Evolutionary conservation across 2,888 invertebrate species (phyloP).

Genomic region (Tyria jacobaeae): DNA sequence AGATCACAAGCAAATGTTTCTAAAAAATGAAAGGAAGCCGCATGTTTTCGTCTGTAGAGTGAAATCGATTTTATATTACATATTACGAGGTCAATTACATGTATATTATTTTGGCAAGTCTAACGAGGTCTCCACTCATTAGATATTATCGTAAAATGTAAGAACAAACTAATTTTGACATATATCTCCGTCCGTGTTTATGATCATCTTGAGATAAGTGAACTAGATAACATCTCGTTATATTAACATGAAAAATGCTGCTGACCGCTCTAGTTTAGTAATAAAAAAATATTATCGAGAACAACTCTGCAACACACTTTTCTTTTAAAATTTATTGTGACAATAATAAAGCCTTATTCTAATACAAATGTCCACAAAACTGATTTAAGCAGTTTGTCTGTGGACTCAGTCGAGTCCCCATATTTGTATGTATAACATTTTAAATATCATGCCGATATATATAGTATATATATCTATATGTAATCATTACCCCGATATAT

Average conservation of each 20-base stretch:
- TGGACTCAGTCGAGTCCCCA: too few species aligned
- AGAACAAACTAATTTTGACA: conserved; percentile 25
- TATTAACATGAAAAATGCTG: not conserved
- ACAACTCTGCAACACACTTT: too few species aligned
- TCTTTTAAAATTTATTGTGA: too few species aligned
- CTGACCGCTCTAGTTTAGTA: not conserved
- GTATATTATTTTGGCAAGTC: conserved; percentile 16
- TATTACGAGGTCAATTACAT: conserved; percentile 11
- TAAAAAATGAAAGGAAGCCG: not conserved
- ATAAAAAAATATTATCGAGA: too few species aligned
- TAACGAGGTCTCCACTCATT: conserved; percentile 25
- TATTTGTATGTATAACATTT: too few species aligned
- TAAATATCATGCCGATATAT: too few species aligned
- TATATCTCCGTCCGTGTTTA: not conserved
- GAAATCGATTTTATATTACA: conserved; percentile 7
- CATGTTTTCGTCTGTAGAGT: not conserved
- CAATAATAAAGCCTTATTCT: too few species aligned
- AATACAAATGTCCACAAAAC: too few species aligned
- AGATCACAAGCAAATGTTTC: not conserved
- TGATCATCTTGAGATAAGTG: not conserved
- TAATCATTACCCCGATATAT: too few species aligned
- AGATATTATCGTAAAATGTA: conserved; percentile 7
- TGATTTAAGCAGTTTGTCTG: too few species aligned
- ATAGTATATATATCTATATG: too few species aligned
- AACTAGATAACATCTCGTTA: not conserved